Conservation (phyloP, 2,888 invertebrate genomes). For the Vanessa cardui region DNA sequence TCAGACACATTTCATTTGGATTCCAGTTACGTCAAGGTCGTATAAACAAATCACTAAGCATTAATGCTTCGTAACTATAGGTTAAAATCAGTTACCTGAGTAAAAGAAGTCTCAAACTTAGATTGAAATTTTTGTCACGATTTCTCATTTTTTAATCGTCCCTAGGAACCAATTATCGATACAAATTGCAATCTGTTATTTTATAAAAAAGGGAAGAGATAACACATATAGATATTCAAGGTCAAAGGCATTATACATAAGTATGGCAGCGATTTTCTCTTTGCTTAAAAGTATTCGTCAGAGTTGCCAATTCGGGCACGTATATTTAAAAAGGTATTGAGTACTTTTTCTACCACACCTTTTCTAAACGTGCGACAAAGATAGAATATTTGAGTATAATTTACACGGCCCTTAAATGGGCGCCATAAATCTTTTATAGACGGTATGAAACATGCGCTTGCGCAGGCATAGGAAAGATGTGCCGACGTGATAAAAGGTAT, state of each 20-base stretch:
- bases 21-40: neutral
- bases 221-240: too few species aligned
- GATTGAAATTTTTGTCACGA: too few species aligned
- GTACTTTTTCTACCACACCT: constrained; percentile 24
- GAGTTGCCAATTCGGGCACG: constrained; percentile 20
- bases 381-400: constrained; percentile 52
- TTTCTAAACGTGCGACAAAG: constrained; percentile 46
- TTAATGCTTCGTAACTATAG: neutral
- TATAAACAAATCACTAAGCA: neutral
- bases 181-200: too few species aligned
- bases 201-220: too few species aligned
- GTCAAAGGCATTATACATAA: too few species aligned
- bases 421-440: constrained; percentile 68
- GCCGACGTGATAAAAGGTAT: constrained; percentile 41
- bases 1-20: neutral
- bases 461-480: constrained; percentile 58
- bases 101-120: too few species aligned
- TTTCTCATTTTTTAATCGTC: too few species aligned
- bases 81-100: neutral
- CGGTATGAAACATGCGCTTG: constrained; percentile 61
- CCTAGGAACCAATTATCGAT: too few species aligned
- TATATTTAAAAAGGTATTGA: constrained; percentile 28
- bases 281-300: constrained; percentile 1
- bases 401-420: constrained; percentile 65
- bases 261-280: too few species aligned